These are phyloP conservation scores for Oligia latruncula DNA, from an alignment of 2,888 invertebrate genomes.

Conservation along the genomic window DNA sequence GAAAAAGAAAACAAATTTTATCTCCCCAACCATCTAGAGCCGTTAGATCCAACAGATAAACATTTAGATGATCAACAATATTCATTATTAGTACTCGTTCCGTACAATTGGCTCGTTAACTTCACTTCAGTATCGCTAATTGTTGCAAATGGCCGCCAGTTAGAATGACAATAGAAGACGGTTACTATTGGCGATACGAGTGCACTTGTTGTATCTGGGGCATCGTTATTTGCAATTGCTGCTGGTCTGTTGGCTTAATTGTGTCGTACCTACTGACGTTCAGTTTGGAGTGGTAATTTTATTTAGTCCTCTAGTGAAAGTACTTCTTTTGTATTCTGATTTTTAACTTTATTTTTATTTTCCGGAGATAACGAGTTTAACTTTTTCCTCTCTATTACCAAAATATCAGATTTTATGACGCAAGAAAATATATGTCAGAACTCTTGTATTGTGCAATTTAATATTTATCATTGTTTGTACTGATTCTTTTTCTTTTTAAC, in stretches of 20 bases:
- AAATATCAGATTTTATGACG: neutral
- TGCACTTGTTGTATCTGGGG: slow-evolving; percentile 73
- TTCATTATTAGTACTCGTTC: slow-evolving; percentile 67
- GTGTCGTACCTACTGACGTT: slow-evolving; percentile 50
- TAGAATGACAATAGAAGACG: slow-evolving; percentile 80
- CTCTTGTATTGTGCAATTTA: neutral
- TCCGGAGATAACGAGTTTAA: neutral
- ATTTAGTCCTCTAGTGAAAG: neutral
- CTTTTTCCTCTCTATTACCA: neutral
- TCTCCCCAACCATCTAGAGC: slow-evolving; percentile 58
- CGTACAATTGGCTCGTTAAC: slow-evolving; percentile 84
- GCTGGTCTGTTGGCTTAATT: slow-evolving; percentile 54
- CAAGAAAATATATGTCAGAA: neutral
- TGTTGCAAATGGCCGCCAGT: slow-evolving; percentile 84
- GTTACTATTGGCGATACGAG: slow-evolving; percentile 64
- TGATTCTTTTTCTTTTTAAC: neutral
- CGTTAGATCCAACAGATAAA: slow-evolving; percentile 63
- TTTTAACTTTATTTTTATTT: neutral
- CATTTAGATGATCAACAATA: slow-evolving; percentile 68
- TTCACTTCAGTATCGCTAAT: slow-evolving; percentile 80
- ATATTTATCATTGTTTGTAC: neutral
- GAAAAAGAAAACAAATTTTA: slow-evolving; percentile 60
- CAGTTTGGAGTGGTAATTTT: neutral
- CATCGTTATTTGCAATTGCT: slow-evolving; percentile 72
- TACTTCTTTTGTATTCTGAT: neutral